A percentile compares a stretch with the other conserved stretches of the same genome.
Conservation (phyloP, 2,888 invertebrate genomes). For the Meta bourneti region DNA sequence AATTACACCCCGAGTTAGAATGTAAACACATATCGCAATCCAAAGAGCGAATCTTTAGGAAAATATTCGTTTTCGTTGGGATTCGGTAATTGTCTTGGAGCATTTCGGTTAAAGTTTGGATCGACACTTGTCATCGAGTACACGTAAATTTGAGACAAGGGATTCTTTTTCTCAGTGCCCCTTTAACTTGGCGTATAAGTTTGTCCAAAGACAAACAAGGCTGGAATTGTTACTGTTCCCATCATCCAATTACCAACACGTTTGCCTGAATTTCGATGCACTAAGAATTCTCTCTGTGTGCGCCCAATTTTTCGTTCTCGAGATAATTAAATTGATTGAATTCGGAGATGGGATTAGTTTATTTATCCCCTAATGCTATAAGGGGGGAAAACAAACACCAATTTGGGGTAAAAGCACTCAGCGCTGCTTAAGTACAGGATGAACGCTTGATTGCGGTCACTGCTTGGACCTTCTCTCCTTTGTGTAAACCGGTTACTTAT, state of each 20-base stretch:
- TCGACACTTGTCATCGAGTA: conserved; percentile 55
- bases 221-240: conserved; percentile 62
- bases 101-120: conserved; percentile 56
- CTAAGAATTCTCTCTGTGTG: conserved; percentile 23
- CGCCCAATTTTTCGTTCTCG: conserved; percentile 67
- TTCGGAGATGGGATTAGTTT: conserved; percentile 71
- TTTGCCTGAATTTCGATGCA: conserved; percentile 66
- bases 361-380: conserved; percentile 73
- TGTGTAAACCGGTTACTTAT: conserved; percentile 66
- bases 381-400: conserved; percentile 72
- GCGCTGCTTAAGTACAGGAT: conserved; percentile 63
- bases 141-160: conserved; percentile 52
- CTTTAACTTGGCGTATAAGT: conserved; percentile 58
- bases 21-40: conserved; percentile 33
- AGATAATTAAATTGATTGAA: conserved; percentile 74
- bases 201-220: conserved; percentile 62
- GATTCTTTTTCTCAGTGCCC: conserved; percentile 29
- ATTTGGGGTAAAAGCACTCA: conserved; percentile 73
- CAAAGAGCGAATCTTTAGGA: conserved; percentile 22
- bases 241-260: conserved; percentile 74
- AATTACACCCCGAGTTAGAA: conserved; percentile 12
- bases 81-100: conserved; percentile 58
- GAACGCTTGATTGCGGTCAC: conserved; percentile 70
- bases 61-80: conserved; percentile 44
- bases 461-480: conserved; percentile 21